Evolutionary conservation across 2,888 invertebrate genomes (phyloP).

Genomic region (Timandra comae): DNA sequence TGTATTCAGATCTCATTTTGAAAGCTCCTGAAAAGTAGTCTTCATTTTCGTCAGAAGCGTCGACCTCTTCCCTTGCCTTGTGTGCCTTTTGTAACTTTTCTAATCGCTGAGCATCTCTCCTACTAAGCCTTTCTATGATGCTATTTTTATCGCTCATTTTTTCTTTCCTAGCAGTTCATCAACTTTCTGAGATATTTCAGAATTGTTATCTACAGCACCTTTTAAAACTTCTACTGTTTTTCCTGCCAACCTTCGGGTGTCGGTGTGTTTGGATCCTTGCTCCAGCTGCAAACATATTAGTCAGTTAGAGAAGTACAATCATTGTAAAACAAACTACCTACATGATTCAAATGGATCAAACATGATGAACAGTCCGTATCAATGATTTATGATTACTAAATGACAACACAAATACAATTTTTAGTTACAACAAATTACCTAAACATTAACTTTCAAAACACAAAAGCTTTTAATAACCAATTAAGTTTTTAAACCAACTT

Average conservation of each 20-base stretch:
- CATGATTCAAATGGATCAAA: constrained; percentile 40
- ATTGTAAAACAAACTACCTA: neutral
- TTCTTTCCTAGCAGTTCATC: constrained; percentile 62
- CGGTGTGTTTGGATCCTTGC: constrained; percentile 46
- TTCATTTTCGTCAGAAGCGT: constrained; percentile 80
- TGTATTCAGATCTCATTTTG: constrained; percentile 79
- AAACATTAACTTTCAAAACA: constrained; percentile 2
- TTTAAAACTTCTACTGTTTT: constrained; percentile 57
- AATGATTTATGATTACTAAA: constrained; percentile 8
- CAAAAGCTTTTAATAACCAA: neutral
- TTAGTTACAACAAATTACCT: neutral
- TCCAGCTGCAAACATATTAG: constrained; percentile 62
- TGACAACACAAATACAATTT: neutral
- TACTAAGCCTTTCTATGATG: constrained; percentile 65
- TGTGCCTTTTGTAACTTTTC: constrained; percentile 80
- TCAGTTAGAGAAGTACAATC: too few species aligned
- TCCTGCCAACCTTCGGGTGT: constrained; percentile 43
- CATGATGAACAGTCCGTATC: constrained; percentile 35
- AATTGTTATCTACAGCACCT: constrained; percentile 61
- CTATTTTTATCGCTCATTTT: constrained; percentile 66
- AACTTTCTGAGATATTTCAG: constrained; percentile 62
- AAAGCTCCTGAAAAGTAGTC: constrained; percentile 84
- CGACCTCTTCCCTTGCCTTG: constrained; percentile 78
- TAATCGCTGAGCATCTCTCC: constrained; percentile 80
- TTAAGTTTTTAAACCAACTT: too few species aligned